A percentile compares a stretch with the other conserved stretches of the same genome.
Conservation (phyloP, 2,797 vertebrate genomes). For the Orientallactaga sibirica region DNA sequence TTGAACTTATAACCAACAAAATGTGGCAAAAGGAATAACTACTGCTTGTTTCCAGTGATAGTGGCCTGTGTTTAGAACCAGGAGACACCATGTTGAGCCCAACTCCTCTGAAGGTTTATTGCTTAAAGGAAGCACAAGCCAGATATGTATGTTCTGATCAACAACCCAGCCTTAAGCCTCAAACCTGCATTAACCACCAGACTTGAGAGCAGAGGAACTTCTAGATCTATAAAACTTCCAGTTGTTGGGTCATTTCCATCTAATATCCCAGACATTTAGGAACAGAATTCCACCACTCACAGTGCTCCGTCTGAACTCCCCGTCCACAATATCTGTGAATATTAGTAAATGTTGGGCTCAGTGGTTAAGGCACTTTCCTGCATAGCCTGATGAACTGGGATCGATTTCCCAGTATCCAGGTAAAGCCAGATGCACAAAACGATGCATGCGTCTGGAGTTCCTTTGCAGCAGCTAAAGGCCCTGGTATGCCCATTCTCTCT, state of each 20-base stretch:
- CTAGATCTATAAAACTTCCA: not conserved
- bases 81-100: not conserved
- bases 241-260: not conserved
- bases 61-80: not conserved
- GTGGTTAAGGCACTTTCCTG: too few species aligned
- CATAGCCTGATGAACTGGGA: too few species aligned
- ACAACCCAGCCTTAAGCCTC: not conserved
- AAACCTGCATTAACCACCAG: not conserved
- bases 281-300: not conserved
- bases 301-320: not conserved
- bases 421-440: too few species aligned
- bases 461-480: too few species aligned
- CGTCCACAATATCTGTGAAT: not conserved
- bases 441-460: too few species aligned
- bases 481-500: too few species aligned
- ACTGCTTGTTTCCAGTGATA: not conserved
- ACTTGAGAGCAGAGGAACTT: not conserved
- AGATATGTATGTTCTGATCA: not conserved
- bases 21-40: not conserved
- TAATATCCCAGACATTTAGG: not conserved
- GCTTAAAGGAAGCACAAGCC: not conserved
- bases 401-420: too few species aligned
- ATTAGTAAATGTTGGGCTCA: not conserved
- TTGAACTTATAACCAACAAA: not conserved
- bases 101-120: not conserved